Percentiles rank a stretch among this genome's conserved stretches.
These are phyloP conservation scores for Cristatella mucedo DNA, from an alignment of 2,888 invertebrate species.

Conservation along the genomic window DNA sequence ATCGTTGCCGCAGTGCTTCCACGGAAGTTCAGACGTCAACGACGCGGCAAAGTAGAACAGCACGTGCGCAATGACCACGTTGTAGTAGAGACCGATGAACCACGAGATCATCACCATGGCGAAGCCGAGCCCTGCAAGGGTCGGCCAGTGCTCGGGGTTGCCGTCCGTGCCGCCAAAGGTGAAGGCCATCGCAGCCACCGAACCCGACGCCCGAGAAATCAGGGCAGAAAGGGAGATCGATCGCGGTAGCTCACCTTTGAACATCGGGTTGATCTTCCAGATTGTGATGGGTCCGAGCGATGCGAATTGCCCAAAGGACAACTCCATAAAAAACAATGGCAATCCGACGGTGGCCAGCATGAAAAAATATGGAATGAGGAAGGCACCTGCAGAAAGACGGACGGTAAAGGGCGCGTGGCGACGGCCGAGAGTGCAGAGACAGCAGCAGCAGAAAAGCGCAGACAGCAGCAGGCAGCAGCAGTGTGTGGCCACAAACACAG, in stretches of 20 bases:
- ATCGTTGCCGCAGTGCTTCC: slow-evolving; percentile 28
- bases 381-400: slow-evolving; percentile 31
- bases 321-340: slow-evolving; percentile 31
- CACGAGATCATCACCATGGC: slow-evolving; percentile 31
- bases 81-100: slow-evolving; percentile 35
- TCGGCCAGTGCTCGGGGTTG: no score
- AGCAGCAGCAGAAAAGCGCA: no score
- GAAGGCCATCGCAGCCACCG: no score
- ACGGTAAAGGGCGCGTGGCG: no score
- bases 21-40: slow-evolving; percentile 30
- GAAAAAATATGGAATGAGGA: slow-evolving; percentile 29
- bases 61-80: slow-evolving; percentile 35
- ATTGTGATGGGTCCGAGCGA: slow-evolving; percentile 32
- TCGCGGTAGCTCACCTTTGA: no score
- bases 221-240: no score
- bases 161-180: no score
- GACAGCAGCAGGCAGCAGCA: no score
- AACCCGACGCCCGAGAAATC: no score
- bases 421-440: no score
- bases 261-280: slow-evolving; percentile 31
- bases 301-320: slow-evolving; percentile 32
- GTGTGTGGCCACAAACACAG: no score
- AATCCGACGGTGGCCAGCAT: slow-evolving; percentile 29
- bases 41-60: slow-evolving; percentile 34
- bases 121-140: slow-evolving; percentile 34